Base-by-base conservation (phyloP, 2,888 invertebrate species). In the Cybosia mesomella region DNA sequence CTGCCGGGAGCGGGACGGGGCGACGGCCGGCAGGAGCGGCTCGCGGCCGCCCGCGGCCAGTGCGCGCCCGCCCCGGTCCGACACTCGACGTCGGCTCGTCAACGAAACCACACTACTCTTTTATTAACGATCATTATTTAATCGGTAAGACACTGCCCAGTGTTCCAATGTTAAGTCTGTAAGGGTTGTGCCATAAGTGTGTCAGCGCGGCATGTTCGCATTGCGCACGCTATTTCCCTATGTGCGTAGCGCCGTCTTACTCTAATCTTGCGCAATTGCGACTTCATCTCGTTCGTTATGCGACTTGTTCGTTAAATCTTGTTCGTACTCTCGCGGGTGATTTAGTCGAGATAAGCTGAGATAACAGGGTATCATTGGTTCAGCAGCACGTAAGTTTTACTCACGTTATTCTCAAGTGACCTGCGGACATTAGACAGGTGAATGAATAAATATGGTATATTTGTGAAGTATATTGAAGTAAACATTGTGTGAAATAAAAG, bases 61-160 rank as follows among this genome's bases (percentile, higher is more conserved):
- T 94, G 94, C 94, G 91, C 95, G 94, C 92, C 94, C 90, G 90
- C 88, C 92, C 93, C 78, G 93, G 92, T 91, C 93, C 94, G 93
- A 94, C 94, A 95, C 94, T 95, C 95, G 92, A 95, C 95, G 95
- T 95, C 95, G 94, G 95, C 94, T 95, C 94, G 93, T 94, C 94
- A 89, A 91, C 92, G 90, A 92, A 87, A 90, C 89, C 88, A 93
- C 90, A 93, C 93, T 86, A 87, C 88, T 84, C 83, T 89, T 87
- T 89, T 89, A 89, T 86, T 88, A 88, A 90, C 94, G 93, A 93
- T 91, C 91, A 91, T 87, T 91, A 90, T 91, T 86, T 88, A 85
- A 92, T 89, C 94, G 94, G 95, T 95, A 95, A 95, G 94, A 90
- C 83, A 85, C 81, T 84, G 79, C 80, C 85, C 84, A 91, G 92